Evolutionary conservation across 2,797 vertebrate genomes (phyloP).

Genomic region (Poecile montanus): DNA sequence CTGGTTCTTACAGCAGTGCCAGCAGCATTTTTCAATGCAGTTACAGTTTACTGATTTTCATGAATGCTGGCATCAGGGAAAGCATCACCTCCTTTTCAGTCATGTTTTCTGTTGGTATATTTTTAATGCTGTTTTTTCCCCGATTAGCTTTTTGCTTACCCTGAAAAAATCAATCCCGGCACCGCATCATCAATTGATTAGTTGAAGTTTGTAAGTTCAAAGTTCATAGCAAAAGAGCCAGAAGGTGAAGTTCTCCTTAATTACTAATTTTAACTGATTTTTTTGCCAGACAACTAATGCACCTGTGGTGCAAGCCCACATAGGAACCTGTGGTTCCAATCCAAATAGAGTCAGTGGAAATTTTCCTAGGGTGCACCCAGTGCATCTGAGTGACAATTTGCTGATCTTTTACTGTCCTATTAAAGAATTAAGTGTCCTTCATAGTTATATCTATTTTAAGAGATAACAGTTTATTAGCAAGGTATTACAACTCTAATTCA

Average conservation of each 20-base stretch:
- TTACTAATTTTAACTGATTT: not conserved
- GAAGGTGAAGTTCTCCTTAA: not conserved
- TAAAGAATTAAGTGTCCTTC: not conserved
- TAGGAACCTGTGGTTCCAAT: not conserved
- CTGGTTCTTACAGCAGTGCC: not conserved
- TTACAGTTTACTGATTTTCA: not conserved
- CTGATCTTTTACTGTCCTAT: not conserved
- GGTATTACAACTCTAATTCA: not conserved
- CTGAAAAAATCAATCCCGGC: not conserved
- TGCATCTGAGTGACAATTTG: accelerated
- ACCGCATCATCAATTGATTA: not conserved
- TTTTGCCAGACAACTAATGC: not conserved
- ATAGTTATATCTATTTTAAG: not conserved
- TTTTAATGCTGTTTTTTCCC: not conserved
- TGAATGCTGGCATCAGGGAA: not conserved
- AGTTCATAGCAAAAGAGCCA: not conserved
- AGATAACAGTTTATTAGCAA: not conserved
- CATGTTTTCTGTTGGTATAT: not conserved
- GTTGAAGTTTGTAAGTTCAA: not conserved
- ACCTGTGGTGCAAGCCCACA: not conserved
- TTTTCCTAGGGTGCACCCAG: not conserved
- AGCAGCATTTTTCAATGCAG: not conserved
- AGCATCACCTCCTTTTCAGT: not conserved
- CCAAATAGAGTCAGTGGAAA: not conserved
- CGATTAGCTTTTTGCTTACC: not conserved